phyloP scores from a whole-genome alignment of 2,113 vertebrate species.

The Gobio gobio region DNA sequence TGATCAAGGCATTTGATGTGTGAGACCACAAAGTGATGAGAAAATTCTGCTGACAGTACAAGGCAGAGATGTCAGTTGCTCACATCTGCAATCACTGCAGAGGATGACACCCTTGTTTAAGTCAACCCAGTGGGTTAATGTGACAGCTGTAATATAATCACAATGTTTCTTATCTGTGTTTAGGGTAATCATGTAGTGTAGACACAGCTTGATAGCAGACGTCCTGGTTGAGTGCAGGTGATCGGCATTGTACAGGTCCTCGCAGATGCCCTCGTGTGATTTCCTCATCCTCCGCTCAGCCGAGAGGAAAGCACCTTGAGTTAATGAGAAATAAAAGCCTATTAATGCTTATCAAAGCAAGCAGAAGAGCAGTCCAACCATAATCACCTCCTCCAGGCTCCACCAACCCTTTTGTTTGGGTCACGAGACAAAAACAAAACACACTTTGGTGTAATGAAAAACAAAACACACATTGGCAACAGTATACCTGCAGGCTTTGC shows the following conservation, averaged over 20 bases:
- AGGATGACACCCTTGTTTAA: neutral
- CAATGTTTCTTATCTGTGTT: constrained; percentile 6
- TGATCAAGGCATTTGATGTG: neutral
- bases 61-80: neutral
- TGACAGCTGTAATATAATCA: constrained; percentile 4
- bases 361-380: constrained; percentile 33
- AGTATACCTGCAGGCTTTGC: neutral
- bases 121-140: neutral
- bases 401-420: constrained; percentile 24
- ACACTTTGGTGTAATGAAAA: neutral
- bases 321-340: constrained; percentile 47
- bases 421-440: neutral
- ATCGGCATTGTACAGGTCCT: neutral
- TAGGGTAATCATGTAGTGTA: neutral
- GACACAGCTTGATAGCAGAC: constrained; percentile 8
- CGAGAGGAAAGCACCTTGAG: neutral
- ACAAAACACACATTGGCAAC: neutral
- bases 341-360: constrained; percentile 49
- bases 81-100: neutral
- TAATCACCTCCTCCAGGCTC: constrained; percentile 20
- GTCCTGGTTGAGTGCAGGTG: neutral
- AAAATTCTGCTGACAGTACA: constrained; percentile 24
- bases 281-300: neutral
- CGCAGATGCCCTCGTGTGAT: constrained; percentile 24
- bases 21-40: constrained; percentile 18